Percentiles rank a stretch among this genome's conserved stretches.
Conservation (phyloP, 1,140 invertebrate species). For the Calycopis cecrops region DNA sequence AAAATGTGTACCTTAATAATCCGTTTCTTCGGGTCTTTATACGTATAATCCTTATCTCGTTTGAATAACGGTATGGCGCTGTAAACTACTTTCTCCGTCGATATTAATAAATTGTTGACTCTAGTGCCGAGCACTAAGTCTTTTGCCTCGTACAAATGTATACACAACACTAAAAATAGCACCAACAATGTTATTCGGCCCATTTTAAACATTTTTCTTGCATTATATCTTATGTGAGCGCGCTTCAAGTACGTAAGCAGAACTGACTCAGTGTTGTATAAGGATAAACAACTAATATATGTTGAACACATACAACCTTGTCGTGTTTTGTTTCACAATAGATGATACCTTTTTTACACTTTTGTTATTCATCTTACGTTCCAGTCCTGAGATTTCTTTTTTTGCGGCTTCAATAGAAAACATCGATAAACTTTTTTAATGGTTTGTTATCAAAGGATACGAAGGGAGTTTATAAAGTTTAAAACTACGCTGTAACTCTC, state of each 20-base stretch:
- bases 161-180: conserved; percentile 39
- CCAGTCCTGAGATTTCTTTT: neutral
- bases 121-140: conserved; percentile 51
- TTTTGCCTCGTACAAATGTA: conserved; percentile 40
- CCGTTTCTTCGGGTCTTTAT: conserved; percentile 47
- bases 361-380: neutral
- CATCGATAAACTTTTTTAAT: too few relatives aligned
- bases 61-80: conserved; percentile 41
- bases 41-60: conserved; percentile 56
- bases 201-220: conserved; percentile 37
- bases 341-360: neutral
- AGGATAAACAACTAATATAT: conserved; percentile 33
- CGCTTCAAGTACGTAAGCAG: conserved; percentile 22
- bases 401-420: neutral
- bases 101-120: conserved; percentile 58
- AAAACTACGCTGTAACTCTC: too few relatives aligned
- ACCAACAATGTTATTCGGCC: conserved; percentile 34
- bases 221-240: conserved; percentile 34
- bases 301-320: conserved; percentile 29
- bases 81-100: conserved; percentile 53
- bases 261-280: conserved; percentile 30
- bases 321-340: conserved; percentile 14
- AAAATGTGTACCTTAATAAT: conserved; percentile 56
- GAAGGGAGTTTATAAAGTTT: too few relatives aligned
- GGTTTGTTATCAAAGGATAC: too few relatives aligned